These are phyloP conservation scores for Sphaeramia orbicularis DNA, from an alignment of 2,797 vertebrate species.

Conservation along the genomic window DNA sequence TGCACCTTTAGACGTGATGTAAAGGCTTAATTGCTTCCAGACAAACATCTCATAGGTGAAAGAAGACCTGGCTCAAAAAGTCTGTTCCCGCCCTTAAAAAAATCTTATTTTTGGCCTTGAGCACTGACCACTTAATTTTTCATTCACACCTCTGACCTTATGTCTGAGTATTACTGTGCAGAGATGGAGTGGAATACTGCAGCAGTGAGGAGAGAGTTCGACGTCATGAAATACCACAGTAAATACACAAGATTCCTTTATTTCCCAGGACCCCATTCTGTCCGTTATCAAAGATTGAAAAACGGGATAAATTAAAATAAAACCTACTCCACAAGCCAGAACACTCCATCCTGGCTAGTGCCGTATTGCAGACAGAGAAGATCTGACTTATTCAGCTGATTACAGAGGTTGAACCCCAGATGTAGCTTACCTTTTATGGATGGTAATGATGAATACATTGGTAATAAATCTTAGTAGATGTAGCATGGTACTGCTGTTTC, in stretches of 20 bases:
- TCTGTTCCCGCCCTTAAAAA: conserved; percentile 45
- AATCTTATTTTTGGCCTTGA: conserved; percentile 66
- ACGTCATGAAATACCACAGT: conserved; percentile 61
- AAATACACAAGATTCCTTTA: conserved; percentile 57
- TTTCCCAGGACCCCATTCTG: conserved; percentile 55
- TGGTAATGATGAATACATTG: conserved; percentile 14
- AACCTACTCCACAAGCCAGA: conserved; percentile 19
- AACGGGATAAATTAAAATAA: conserved; percentile 34
- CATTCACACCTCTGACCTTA: conserved; percentile 66
- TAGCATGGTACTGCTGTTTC: neutral
- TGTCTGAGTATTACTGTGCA: conserved; percentile 39
- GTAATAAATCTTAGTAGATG: conserved; percentile 17
- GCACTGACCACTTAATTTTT: conserved; percentile 57
- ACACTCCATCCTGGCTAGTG: neutral
- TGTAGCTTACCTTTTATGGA: neutral
- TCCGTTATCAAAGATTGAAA: conserved; percentile 51
- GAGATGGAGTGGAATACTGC: conserved; percentile 34
- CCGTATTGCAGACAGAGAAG: conserved; percentile 9
- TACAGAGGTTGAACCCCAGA: conserved; percentile 35
- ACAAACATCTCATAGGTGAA: conserved; percentile 62
- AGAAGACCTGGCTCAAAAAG: conserved; percentile 56
- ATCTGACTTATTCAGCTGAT: conserved; percentile 4
- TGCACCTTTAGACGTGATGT: conserved; percentile 62
- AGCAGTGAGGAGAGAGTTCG: conserved; percentile 32
- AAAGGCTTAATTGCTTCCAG: conserved; percentile 75